Base-by-base conservation (phyloP, 2,888 invertebrate species). In the Ctena decussata region DNA sequence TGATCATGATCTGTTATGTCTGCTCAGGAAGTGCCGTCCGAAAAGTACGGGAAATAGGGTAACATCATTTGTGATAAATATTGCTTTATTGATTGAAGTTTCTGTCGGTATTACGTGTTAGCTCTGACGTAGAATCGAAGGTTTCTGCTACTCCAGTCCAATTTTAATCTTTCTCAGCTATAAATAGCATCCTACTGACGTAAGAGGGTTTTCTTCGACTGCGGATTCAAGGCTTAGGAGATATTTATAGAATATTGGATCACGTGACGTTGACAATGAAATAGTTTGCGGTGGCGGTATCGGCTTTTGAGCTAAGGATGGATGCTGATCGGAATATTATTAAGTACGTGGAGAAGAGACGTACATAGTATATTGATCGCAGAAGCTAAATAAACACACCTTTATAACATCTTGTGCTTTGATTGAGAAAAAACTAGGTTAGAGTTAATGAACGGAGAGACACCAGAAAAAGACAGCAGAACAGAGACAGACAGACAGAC, bases 191-290 rank as follows among this genome's bases (percentile, higher is more conserved):
- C 83, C 27, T 60, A 53, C 57, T 88, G 88, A 88, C 88, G 88
- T 84, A 65, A 85, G 24, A 49, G 85, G 85, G 80, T 75, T 88
- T 85, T 88, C 85, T 88, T 84, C 84, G 79, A 84, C 84, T 80
- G 71, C 84, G 74, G 85, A 78, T 81, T 78, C 81, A 80, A 79
- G 83, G 72, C 78, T 80, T 60, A 78, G 65, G 21, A 5, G 73
- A 76, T 85, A 85, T 80, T 83, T 81, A 83, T 85, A 85, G 81
- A 60, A 44, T 81, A 85, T 77, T 60, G 78, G 80, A 71, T 81
- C 70, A 72, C 49, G 39, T 75, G 70, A 39, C 65, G 3, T 21
- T 21, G 65, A 11, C 30, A 57, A 12, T 8, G 57, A 57, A 27
- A 24, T 65, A 18, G 3, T 35, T 35, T 65, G 65, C 65, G 65